These are phyloP conservation scores for Myotis daubentonii DNA, from an alignment of 2,797 vertebrate genomes.

Conservation along the genomic window DNA sequence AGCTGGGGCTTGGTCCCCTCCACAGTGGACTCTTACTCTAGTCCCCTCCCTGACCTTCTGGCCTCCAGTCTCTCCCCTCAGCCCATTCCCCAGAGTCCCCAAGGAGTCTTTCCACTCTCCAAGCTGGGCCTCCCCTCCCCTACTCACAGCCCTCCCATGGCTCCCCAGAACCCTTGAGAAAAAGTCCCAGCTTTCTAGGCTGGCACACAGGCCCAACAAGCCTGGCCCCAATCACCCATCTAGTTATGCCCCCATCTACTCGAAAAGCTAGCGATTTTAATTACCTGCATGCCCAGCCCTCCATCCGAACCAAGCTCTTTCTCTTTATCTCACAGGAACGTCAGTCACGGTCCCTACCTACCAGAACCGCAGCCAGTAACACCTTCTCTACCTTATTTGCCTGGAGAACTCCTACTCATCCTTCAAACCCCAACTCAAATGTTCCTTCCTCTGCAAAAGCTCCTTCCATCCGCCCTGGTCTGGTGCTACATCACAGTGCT, in stretches of 20 bases:
- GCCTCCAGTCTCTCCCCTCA: background rate
- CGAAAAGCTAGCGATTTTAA: background rate
- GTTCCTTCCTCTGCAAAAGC: slow-evolving; percentile 22
- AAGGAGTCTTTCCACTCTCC: background rate
- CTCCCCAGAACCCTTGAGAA: background rate
- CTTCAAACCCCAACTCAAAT: slow-evolving; percentile 48
- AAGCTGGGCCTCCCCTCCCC: background rate
- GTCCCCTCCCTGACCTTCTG: background rate
- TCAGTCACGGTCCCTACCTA: background rate
- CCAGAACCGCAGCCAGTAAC: background rate
- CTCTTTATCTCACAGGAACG: background rate
- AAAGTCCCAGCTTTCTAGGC: background rate
- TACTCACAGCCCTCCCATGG: background rate
- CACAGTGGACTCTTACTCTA: background rate
- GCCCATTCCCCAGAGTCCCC: background rate
- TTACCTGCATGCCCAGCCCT: background rate
- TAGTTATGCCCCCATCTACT: background rate
- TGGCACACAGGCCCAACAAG: background rate
- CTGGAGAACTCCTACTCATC: slow-evolving; percentile 35
- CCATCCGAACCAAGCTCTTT: background rate
- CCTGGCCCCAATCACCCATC: background rate
- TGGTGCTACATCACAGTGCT: background rate
- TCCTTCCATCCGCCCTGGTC: background rate
- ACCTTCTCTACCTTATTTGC: background rate
- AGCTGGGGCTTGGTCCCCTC: background rate